phyloP scores from a whole-genome alignment of 2,113 vertebrate species.

The Epinephelus fuscoguttatus region DNA sequence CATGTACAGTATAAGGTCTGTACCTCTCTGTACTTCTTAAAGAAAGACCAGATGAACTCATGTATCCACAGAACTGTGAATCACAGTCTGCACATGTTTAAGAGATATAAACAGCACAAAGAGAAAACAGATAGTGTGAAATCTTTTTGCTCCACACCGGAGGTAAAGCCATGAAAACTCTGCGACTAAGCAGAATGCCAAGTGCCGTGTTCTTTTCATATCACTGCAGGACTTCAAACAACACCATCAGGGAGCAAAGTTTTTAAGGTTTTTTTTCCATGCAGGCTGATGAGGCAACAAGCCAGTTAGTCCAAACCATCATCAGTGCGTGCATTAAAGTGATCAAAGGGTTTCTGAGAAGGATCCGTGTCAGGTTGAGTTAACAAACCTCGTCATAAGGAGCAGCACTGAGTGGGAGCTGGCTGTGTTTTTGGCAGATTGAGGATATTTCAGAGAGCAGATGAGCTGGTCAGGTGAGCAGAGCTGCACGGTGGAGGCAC shows the following conservation, averaged over 20 bases:
- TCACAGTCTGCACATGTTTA: neutral
- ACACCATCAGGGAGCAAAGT: neutral
- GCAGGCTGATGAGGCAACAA: conserved; percentile 19
- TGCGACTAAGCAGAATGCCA: neutral
- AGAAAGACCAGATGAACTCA: neutral
- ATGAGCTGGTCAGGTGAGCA: conserved; percentile 48
- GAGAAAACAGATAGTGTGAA: conserved; percentile 5
- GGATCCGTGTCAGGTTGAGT: conserved; percentile 44
- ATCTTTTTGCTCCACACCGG: conserved; percentile 7
- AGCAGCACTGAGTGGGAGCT: neutral
- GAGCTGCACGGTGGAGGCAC: neutral
- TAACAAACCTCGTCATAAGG: conserved; percentile 6
- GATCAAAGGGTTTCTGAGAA: conserved; percentile 63
- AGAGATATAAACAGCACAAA: conserved; percentile 3
- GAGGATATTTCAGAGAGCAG: conserved; percentile 9
- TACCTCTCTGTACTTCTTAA: neutral
- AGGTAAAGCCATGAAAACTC: neutral
- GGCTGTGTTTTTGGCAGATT: conserved; percentile 4
- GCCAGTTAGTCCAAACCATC: conserved; percentile 1
- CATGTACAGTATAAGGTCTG: neutral
- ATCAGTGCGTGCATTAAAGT: neutral
- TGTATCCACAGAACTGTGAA: conserved; percentile 11
- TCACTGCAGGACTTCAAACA: conserved; percentile 47
- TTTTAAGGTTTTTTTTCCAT: conserved; percentile 19
- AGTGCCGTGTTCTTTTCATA: neutral